Conservation (phyloP, 2,888 invertebrate species). For the Lissonota sp. region DNA sequence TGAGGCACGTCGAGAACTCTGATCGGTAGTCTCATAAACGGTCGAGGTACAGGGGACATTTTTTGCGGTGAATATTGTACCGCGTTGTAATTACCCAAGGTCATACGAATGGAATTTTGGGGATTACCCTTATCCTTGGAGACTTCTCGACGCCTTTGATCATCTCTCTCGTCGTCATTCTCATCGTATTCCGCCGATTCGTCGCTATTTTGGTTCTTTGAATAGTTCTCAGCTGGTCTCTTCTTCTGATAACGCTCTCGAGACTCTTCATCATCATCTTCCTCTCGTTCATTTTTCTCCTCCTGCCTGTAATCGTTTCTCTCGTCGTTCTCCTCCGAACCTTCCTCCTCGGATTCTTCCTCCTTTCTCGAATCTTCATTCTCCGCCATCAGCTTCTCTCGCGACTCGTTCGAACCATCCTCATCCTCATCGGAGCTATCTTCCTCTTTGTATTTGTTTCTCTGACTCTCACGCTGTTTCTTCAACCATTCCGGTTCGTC, state of each 20-base stretch:
- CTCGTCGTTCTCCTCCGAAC: not conserved
- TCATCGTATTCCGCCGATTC: slow-evolving; percentile 22
- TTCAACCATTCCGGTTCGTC: slow-evolving; percentile 72
- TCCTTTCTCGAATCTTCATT: not conserved
- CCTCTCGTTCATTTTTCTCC: slow-evolving; percentile 13
- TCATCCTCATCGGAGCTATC: slow-evolving; percentile 66
- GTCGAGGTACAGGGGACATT: not conserved
- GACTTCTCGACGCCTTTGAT: slow-evolving; percentile 27
- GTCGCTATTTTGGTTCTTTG: slow-evolving; percentile 50
- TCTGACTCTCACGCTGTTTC: slow-evolving; percentile 64
- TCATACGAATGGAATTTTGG: slow-evolving; percentile 55
- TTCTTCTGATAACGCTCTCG: slow-evolving; percentile 28
- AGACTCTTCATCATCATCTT: slow-evolving; percentile 46
- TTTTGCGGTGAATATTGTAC: slow-evolving; percentile 1
- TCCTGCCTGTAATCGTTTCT: slow-evolving; percentile 1
- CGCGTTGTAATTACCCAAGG: slow-evolving; percentile 58
- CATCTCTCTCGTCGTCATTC: slow-evolving; percentile 24
- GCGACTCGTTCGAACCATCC: slow-evolving; percentile 7
- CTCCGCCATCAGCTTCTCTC: not conserved
- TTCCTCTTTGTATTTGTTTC: slow-evolving; percentile 65
- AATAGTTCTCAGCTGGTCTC: slow-evolving; percentile 26
- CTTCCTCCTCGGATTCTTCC: slow-evolving; percentile 2
- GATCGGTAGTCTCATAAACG: slow-evolving; percentile 64
- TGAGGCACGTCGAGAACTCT: slow-evolving; percentile 58
- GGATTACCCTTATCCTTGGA: slow-evolving; percentile 44